phyloP scores from a whole-genome alignment of 2,113 vertebrate species.

The Ageneiosus marmoratus region DNA sequence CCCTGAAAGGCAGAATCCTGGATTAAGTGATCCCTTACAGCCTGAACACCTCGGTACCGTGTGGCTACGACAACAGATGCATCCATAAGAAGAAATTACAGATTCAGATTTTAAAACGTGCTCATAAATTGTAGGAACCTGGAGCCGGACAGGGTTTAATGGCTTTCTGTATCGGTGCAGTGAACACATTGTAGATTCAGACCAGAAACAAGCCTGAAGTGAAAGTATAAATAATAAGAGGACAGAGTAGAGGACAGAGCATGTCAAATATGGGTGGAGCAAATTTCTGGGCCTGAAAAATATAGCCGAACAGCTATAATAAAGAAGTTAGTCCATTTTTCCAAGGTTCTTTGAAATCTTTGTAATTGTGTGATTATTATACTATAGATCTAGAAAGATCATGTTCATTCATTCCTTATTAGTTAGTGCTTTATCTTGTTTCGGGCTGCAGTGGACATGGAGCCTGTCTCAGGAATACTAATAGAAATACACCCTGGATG shows the following conservation, averaged over 20 bases:
- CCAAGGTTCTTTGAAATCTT: no score
- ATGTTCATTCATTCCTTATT: no score
- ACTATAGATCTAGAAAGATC: no score
- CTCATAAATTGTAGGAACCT: not conserved
- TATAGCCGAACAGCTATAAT: not conserved
- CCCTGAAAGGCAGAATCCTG: conserved; percentile 54
- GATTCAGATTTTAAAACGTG: conserved; percentile 13
- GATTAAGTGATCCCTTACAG: conserved; percentile 41
- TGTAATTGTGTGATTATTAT: no score
- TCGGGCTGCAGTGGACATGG: no score
- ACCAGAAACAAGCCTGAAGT: not conserved
- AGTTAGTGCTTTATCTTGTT: no score
- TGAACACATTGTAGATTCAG: not conserved
- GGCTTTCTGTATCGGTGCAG: not conserved
- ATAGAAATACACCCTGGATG: no score
- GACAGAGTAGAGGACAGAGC: not conserved
- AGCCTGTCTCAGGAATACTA: no score
- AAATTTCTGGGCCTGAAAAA: not conserved
- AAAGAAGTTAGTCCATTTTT: not conserved
- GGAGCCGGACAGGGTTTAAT: not conserved
- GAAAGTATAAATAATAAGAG: not conserved
- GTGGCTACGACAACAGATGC: conserved; percentile 28
- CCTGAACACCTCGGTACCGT: conserved; percentile 10
- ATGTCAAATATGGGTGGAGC: not conserved
- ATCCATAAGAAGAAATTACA: conserved; percentile 36